phyloP scores from a whole-genome alignment of 2,888 invertebrate genomes.

The Ochlodes sylvanus region DNA sequence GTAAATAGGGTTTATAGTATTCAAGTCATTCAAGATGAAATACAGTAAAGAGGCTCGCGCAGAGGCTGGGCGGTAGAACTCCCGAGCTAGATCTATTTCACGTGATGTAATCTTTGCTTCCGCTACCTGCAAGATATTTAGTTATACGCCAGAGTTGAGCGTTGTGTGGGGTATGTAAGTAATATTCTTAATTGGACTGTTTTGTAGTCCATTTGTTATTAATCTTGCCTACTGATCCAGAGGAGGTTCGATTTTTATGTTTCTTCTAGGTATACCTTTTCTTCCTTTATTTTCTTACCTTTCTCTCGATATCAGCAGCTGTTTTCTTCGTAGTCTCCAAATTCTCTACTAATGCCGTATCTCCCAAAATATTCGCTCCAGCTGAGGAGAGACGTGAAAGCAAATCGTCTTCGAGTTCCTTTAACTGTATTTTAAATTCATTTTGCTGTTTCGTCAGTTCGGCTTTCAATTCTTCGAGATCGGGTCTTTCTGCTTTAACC shows the following conservation, averaged over 20 bases:
- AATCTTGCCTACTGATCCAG: too few relatives aligned
- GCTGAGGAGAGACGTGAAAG: constrained; percentile 95
- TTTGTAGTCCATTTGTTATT: background rate
- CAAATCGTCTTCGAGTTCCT: constrained; percentile 96
- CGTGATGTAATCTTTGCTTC: constrained; percentile 97
- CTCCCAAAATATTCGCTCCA: constrained; percentile 96
- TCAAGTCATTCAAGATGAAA: constrained; percentile 97
- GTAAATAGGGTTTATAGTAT: constrained; percentile 98
- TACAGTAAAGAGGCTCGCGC: constrained; percentile 96
- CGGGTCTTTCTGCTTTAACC: constrained; percentile 98
- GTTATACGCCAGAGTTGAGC: too few relatives aligned
- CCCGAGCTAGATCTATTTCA: constrained; percentile 96
- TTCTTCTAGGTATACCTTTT: too few relatives aligned
- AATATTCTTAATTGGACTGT: too few relatives aligned
- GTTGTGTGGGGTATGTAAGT: too few relatives aligned
- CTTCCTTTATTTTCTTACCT: constrained; percentile 78
- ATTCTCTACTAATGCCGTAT: constrained; percentile 97
- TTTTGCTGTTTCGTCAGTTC: constrained; percentile 98
- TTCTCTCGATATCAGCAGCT: constrained; percentile 97
- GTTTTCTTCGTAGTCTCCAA: constrained; percentile 98
- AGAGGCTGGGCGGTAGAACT: constrained; percentile 95
- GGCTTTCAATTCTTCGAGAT: constrained; percentile 97
- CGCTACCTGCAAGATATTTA: constrained; percentile 81
- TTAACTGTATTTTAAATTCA: constrained; percentile 97
- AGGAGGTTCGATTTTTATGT: too few relatives aligned